A percentile compares a stretch with the other conserved stretches of the same genome.
These are phyloP conservation scores for Pipa parva DNA, from an alignment of 2,113 vertebrate genomes.

Conservation along the genomic window DNA sequence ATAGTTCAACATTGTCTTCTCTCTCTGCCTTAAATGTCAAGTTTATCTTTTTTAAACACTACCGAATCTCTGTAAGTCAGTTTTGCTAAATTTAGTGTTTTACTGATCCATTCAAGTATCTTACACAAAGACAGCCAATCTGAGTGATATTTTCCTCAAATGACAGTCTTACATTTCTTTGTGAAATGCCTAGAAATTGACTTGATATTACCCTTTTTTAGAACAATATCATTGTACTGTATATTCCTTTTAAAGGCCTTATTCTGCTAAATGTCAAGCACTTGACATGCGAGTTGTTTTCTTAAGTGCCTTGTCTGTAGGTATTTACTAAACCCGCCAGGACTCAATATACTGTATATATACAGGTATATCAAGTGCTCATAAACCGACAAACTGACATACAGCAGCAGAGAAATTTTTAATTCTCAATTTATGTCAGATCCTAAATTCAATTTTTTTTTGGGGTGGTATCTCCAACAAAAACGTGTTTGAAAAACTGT, in stretches of 20 bases:
- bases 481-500: background rate
- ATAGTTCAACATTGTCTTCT: no score
- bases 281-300: conserved; percentile 19
- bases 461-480: background rate
- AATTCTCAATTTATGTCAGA: background rate
- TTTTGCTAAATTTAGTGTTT: background rate
- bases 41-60: no score
- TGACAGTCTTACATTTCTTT: background rate
- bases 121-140: background rate
- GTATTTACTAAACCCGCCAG: conserved; percentile 10
- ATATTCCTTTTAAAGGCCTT: conserved; percentile 18
- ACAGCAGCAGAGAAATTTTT: background rate
- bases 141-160: background rate
- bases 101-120: background rate
- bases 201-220: conserved; percentile 32
- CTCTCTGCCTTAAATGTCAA: no score
- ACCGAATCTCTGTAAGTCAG: no score
- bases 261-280: conserved; percentile 33
- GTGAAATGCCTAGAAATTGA: conserved; percentile 11
- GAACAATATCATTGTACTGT: conserved; percentile 11
- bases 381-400: background rate
- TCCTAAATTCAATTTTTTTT: background rate
- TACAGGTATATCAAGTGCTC: background rate
- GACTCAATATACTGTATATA: no score
- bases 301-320: background rate